These are phyloP conservation scores for Noctilio leporinus DNA, from an alignment of 2,113 vertebrate genomes.

Conservation along the genomic window DNA sequence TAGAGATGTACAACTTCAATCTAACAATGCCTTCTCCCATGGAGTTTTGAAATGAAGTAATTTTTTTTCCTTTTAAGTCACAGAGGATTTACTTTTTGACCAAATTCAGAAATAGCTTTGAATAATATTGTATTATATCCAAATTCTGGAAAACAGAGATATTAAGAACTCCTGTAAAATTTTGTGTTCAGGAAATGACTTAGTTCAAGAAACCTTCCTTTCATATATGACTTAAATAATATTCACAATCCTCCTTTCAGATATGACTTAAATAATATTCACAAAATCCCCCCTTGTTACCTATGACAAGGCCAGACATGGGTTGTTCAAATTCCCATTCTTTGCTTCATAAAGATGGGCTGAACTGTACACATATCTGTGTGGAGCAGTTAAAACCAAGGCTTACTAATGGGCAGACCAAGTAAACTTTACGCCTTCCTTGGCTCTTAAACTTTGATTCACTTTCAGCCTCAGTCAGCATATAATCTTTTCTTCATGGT, in stretches of 20 bases:
- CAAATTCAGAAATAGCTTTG: background rate
- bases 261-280: background rate
- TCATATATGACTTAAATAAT: background rate
- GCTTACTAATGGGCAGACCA: background rate
- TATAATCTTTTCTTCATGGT: background rate
- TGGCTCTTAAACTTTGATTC: background rate
- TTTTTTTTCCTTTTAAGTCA: background rate
- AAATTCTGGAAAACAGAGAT: background rate
- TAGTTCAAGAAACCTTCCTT: background rate
- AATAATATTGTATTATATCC: background rate
- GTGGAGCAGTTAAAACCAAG: background rate
- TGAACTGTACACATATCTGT: background rate
- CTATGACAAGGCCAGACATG: background rate
- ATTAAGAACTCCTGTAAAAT: background rate
- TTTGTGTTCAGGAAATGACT: background rate
- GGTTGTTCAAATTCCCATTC: background rate
- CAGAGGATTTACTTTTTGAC: background rate
- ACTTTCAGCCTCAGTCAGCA: background rate
- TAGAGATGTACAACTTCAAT: background rate
- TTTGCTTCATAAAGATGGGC: background rate
- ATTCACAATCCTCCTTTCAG: accelerated
- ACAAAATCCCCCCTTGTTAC: background rate
- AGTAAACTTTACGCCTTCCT: background rate
- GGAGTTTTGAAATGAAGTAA: background rate
- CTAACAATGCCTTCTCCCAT: conserved; percentile 40